Percentiles rank a stretch among this genome's conserved stretches.
phyloP scores from a whole-genome alignment of 2,797 vertebrate genomes.

The Aulostomus chinensis region DNA sequence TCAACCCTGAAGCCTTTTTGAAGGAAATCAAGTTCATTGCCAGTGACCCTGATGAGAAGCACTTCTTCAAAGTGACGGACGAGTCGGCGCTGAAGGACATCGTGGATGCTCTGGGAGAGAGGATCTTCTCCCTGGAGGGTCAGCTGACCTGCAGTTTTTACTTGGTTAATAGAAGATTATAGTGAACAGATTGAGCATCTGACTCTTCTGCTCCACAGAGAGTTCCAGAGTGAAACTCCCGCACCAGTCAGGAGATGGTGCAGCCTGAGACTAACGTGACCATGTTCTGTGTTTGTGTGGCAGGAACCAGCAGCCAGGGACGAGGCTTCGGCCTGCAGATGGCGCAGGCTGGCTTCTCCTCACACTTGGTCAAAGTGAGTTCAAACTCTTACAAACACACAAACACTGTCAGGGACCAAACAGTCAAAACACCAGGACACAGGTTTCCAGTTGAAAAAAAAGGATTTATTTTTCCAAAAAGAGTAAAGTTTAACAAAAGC shows the following conservation, averaged over 20 bases:
- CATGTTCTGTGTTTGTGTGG: constrained; percentile 9
- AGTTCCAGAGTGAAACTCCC: no score
- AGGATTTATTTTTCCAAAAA: no score
- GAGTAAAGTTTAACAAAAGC: no score
- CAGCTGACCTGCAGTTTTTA: neutral
- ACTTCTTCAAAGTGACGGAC: constrained; percentile 94
- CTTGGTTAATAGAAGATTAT: no score
- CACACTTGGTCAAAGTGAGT: constrained; percentile 91
- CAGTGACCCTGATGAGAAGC: constrained; percentile 92
- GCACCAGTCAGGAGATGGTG: no score
- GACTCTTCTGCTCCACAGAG: no score
- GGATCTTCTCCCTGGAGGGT: constrained; percentile 95
- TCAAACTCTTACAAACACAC: no score
- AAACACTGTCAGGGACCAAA: no score
- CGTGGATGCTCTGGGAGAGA: constrained; percentile 91
- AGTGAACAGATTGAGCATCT: no score
- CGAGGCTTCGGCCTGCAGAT: constrained; percentile 92
- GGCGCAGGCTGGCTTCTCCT: constrained; percentile 97
- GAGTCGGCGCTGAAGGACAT: constrained; percentile 95
- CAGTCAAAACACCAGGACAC: no score
- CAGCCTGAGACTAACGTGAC: no score
- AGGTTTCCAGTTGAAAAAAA: no score
- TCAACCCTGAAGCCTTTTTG: constrained; percentile 91
- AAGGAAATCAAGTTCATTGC: constrained; percentile 95
- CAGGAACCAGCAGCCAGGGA: constrained; percentile 86